These are phyloP conservation scores for Eupithecia dodoneata DNA, from an alignment of 2,888 invertebrate genomes.

Conservation along the genomic window DNA sequence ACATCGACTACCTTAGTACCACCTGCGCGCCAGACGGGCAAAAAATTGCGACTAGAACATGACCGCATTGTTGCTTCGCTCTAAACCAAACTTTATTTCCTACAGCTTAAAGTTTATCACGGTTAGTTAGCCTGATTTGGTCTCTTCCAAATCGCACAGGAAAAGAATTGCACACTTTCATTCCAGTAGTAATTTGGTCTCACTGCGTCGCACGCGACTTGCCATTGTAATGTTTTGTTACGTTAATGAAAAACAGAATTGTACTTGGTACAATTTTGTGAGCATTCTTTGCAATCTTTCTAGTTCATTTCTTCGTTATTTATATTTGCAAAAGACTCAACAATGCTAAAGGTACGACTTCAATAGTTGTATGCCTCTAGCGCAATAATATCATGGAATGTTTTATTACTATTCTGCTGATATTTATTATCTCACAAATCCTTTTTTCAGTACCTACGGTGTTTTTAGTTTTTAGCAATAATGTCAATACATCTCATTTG, in stretches of 20 bases:
- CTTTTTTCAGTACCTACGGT: background rate
- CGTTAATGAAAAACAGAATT: slow-evolving; percentile 48
- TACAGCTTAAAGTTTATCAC: slow-evolving; percentile 16
- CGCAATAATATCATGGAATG: slow-evolving; percentile 6
- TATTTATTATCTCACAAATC: slow-evolving; percentile 2
- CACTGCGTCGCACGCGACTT: slow-evolving; percentile 48
- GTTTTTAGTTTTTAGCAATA: background rate
- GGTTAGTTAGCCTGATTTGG: slow-evolving; percentile 33
- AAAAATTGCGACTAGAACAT: slow-evolving; percentile 61
- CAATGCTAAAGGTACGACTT: slow-evolving; percentile 14
- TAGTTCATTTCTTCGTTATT: slow-evolving; percentile 28
- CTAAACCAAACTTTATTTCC: slow-evolving; percentile 39
- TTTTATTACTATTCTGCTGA: slow-evolving; percentile 8
- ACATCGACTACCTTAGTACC: slow-evolving; percentile 59
- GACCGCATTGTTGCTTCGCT: slow-evolving; percentile 37
- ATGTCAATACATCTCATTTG: background rate
- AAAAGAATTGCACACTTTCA: slow-evolving; percentile 60
- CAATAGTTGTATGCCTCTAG: background rate
- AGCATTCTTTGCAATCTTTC: slow-evolving; percentile 38
- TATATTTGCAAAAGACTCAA: slow-evolving; percentile 16
- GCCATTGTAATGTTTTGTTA: slow-evolving; percentile 48
- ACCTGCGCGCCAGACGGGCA: slow-evolving; percentile 76
- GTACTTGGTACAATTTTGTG: slow-evolving; percentile 39
- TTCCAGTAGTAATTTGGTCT: slow-evolving; percentile 50
- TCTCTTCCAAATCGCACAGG: slow-evolving; percentile 53